Percentiles rank a stretch among this genome's conserved stretches.
Conservation (phyloP, 2,888 invertebrate genomes). For the Willowsia nigromaculata region DNA sequence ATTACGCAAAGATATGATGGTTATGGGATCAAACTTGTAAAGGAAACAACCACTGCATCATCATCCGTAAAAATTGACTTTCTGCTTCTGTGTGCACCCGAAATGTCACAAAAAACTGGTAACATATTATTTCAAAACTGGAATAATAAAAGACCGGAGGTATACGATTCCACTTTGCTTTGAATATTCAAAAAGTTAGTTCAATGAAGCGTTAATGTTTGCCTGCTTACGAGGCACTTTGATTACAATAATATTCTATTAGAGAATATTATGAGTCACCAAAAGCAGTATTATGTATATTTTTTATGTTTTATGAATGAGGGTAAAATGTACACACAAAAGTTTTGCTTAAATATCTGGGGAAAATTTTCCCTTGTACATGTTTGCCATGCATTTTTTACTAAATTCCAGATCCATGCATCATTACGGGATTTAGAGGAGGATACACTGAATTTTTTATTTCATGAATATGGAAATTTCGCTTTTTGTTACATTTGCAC, state of each 20-base stretch:
- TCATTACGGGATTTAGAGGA: constrained; percentile 57
- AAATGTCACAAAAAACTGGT: background rate
- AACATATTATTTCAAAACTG: background rate
- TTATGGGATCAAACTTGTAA: background rate
- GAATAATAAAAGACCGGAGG: constrained; percentile 1
- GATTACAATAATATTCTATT: constrained; percentile 6
- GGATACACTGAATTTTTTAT: constrained; percentile 55
- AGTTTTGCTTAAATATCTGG: background rate
- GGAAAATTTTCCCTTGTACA: background rate
- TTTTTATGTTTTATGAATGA: background rate
- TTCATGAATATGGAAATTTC: constrained; percentile 48
- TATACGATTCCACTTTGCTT: constrained; percentile 6
- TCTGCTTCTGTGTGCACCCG: background rate
- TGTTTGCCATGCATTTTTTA: background rate
- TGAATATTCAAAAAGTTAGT: constrained; percentile 46
- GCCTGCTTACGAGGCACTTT: constrained; percentile 58
- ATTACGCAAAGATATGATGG: background rate
- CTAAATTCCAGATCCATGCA: background rate
- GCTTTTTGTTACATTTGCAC: constrained; percentile 55
- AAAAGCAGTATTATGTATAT: background rate
- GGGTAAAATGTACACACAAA: constrained; percentile 19
- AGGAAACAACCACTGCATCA: background rate
- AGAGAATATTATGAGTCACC: background rate
- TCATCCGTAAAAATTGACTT: constrained; percentile 40
- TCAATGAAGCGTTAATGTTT: constrained; percentile 55